Evolutionary conservation across 1,140 invertebrate species (phyloP), one percentile per base, ranked within the genome.

Genomic region (Sycobia sp.): DNA sequence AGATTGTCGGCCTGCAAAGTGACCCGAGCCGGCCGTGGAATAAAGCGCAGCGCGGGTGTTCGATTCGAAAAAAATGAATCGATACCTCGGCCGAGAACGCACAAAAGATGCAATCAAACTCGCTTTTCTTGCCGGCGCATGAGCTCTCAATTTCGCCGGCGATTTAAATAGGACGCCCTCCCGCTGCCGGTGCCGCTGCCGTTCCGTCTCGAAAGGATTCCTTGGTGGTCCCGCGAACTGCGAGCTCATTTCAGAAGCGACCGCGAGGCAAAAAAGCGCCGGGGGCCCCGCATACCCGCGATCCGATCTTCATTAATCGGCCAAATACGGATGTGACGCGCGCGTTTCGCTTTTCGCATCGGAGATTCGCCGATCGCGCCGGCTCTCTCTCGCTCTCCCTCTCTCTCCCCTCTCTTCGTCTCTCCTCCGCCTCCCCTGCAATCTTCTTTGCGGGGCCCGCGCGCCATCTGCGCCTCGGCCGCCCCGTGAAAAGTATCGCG

Each of bases 301-400:
- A 61, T 22, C 16, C n/a, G n/a, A n/a, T 39, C 43, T 47, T 64
- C 38, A 55, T 57, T 49, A 25, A 50, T 41, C 62, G 51, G 44
- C 13, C 47, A 50, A 57, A 64, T 50, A 56, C 51, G 46, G 34
- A 63, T 63, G 22, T 56, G 38, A 63, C 61, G 61, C 16, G 43
- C 27, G 34, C n/a, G 32, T 55, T 55, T 47, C 32, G 16, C 29
- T 55, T 43, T n/a, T n/a, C n/a, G n/a, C n/a, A n/a, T n/a, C n/a
- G n/a, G n/a, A n/a, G 1, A 54, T 0, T n/a, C 2, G 13, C 9
- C 36, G 51, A 54, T 54, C n/a, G 25, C 38, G 14, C n/a, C n/a
- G n/a, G n/a, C n/a, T n/a, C n/a, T n/a, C n/a, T n/a, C n/a, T n/a
- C n/a, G n/a, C n/a, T n/a, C n/a, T n/a, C n/a, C n/a, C n/a, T n/a